Evolutionary conservation across 2,797 vertebrate species (phyloP), one percentile per base, ranked within the genome.

Genomic region (Esox masquinongy): DNA sequence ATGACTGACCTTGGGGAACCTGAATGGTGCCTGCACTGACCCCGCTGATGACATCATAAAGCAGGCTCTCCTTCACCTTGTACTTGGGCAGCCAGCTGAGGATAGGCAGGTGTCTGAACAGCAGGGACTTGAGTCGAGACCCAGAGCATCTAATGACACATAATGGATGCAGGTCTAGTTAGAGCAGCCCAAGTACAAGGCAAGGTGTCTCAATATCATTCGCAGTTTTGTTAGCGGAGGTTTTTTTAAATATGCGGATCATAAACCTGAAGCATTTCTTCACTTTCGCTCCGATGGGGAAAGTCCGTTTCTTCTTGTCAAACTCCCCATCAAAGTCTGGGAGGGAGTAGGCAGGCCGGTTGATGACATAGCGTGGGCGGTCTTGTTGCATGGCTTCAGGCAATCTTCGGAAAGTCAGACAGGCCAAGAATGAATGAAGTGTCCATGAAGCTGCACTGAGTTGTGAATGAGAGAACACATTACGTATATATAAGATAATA

Each of bases 11-110:
- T 92, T 97, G 96, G 31, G 96, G 96, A 77, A 98, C 96, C 78
- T 97, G 97, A 72, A 98, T 96, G 0, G 95, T 97, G 7, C 97
- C 96, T 0, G 95, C 96, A 0, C 96, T 97, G 90, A 97, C 83
- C 77, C 96, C 96, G 0, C 96, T 96, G 0, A 97, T 93, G 76
- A 96, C 88, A 77, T 97, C 97, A 1, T 92, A 87, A 79, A 97
- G 15, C 34, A 97, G 74, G 79, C 92, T 95, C 36, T 96, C 93
- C 92, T 93, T 96, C 69, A 94, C 84, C 83, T 93, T 97, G 82
- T 97, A 98, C 85, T 94, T 97, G 81, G 96, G 96, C 1, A 97
- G 93, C 96, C 96, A 97, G 63, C 90, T 90, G 15, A 97, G 92
- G 0, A 96, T 90, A 0, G 96, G 95, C 77, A 97, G 88, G 71